Evolutionary conservation across 2,797 vertebrate genomes (phyloP).

Genomic region (Graptemys geographica): DNA sequence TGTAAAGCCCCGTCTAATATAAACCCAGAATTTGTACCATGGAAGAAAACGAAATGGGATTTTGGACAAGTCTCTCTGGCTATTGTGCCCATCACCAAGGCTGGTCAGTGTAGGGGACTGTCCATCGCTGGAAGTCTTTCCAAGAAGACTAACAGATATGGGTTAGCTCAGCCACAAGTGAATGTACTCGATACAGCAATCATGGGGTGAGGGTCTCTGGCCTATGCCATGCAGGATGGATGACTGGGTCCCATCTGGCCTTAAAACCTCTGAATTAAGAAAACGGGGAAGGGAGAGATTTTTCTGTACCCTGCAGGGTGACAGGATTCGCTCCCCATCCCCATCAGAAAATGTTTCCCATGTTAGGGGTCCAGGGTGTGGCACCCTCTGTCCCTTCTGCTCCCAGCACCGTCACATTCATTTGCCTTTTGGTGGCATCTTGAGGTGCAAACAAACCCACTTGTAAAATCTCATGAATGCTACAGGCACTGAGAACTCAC

Average conservation of each 20-base stretch:
- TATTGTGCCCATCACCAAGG: background rate
- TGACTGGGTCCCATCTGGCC: background rate
- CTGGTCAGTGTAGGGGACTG: background rate
- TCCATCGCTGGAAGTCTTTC: background rate
- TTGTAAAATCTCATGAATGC: background rate
- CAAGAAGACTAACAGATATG: background rate
- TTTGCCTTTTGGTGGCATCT: background rate
- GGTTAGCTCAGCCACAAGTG: no score
- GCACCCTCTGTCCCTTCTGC: background rate
- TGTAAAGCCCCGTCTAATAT: background rate
- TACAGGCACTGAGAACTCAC: rapidly evolving
- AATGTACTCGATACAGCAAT: no score
- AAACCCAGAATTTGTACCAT: background rate
- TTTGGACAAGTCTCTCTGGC: background rate
- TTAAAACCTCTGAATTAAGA: background rate
- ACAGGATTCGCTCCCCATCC: no score
- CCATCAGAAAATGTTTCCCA: background rate
- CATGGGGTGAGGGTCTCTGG: background rate
- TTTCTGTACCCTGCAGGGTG: background rate
- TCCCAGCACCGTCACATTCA: background rate
- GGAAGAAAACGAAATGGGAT: background rate
- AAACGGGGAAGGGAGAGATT: background rate
- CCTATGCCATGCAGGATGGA: background rate
- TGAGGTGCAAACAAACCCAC: background rate
- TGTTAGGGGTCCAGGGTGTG: background rate